Percentiles rank a stretch among this genome's conserved stretches.
Conservation (phyloP, 2,113 vertebrate species). For the Antigone vipio region DNA sequence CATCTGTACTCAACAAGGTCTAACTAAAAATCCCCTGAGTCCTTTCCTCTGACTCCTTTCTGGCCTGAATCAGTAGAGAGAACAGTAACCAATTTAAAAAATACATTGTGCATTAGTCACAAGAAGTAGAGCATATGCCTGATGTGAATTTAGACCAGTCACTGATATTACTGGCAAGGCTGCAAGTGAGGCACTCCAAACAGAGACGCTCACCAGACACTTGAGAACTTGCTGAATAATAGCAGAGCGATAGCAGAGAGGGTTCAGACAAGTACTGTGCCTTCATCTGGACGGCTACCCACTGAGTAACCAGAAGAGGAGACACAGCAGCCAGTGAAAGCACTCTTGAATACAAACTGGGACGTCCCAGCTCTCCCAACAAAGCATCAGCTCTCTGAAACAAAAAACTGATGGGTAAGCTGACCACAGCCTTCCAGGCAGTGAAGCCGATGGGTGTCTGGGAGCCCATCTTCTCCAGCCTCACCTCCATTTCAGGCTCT, state of each 20-base stretch:
- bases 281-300: neutral
- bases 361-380: conserved; percentile 13
- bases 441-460: neutral
- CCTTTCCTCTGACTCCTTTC: conserved; percentile 15
- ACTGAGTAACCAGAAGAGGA: neutral
- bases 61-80: neutral
- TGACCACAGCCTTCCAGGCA: neutral
- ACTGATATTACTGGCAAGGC: neutral
- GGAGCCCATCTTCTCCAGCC: neutral
- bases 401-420: neutral
- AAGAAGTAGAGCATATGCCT: neutral
- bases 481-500: neutral
- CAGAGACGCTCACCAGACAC: neutral
- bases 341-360: conserved; percentile 20
- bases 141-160: neutral
- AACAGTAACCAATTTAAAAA: conserved; percentile 32
- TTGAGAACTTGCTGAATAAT: conserved; percentile 31
- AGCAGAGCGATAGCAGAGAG: neutral
- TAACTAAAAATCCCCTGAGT: neutral
- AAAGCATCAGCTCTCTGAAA: conserved; percentile 48
- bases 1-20: neutral
- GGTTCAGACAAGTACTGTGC: neutral
- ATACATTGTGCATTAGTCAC: neutral
- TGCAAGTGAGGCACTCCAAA: neutral
- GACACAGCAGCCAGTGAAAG: conserved; percentile 31